Base-by-base conservation (phyloP, 2,797 vertebrate genomes). In the Chiroxiphia lanceolata region DNA sequence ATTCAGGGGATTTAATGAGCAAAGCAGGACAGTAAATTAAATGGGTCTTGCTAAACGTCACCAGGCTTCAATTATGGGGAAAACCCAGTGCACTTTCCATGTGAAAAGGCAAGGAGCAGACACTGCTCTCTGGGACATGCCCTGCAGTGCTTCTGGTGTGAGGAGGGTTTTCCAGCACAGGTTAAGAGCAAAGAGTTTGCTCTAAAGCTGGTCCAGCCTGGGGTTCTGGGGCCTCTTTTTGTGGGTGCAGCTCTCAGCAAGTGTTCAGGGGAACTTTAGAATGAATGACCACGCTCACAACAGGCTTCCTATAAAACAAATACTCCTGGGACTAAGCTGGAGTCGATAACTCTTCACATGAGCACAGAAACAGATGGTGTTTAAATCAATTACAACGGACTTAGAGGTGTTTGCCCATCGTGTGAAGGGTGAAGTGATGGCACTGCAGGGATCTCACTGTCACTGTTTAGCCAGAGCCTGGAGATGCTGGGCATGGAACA, bases 1-100 rank as follows among this genome's bases (percentile, higher is more conserved):
- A 74, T 67, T 87, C 48, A 11, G 47, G 44, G 74, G 93, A 61
- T 76, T 83, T 94, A 95, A 90, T 83, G 72, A 90, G 83, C 47
- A 72, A 84, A 87, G 77, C 54, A 84, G 75, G 50, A 38, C 72
- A 72, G 82, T 50, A 81, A 75, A 96, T 89, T 70, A 90, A 94
- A 88, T 69, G 40, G 67, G 48, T 63, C 72, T 93, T 87, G 57
- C 72, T 81, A 13, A 42, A 72, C 11, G 3, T 72, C 80, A 67
- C 44, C 74, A 72, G 70, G 54, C 36, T 94, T 57, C 40, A 90
- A 69, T 89, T 69, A 82, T 7, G 34, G 26, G 15, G 45, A 23
- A 34, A 42, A 71, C 7, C 5, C 20, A 36, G 42, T 4, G 40
- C 23, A 50, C 21, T 48, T 61, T n/a, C 21, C 15, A 8, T 40